Evolutionary conservation across 2,888 invertebrate species (phyloP).

Genomic region (Creontiades dilutus): DNA sequence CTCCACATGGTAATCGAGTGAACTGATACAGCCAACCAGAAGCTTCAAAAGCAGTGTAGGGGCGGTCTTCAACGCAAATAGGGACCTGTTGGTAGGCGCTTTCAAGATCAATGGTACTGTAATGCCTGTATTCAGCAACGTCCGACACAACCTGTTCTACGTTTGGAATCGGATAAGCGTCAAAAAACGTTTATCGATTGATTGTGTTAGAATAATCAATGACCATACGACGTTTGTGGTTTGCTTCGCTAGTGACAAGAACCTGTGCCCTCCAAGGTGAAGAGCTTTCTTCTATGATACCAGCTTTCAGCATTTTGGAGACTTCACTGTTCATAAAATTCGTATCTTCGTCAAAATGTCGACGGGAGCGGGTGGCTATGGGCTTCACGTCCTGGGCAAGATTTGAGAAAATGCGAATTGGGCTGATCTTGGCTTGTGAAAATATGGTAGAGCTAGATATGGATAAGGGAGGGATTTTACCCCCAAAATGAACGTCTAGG

Average conservation of each 20-base stretch:
- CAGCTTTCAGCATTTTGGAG: not conserved
- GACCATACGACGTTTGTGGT: not conserved
- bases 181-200: no score
- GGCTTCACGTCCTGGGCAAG: not conserved
- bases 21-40: no score
- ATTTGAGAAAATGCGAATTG: not conserved
- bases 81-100: no score
- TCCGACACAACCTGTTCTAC: no score
- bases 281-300: not conserved
- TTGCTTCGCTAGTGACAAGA: not conserved
- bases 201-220: not conserved
- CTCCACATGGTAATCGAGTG: no score
- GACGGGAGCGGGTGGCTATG: not conserved
- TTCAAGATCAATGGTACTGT: no score
- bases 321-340: not conserved
- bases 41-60: no score
- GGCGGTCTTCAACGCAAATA: no score
- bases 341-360: not conserved
- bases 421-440: not conserved
- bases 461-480: not conserved
- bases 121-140: no score
- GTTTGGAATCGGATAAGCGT: no score
- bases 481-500: not conserved
- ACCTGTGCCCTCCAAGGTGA: constrained; percentile 15
- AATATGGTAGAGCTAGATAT: not conserved